Evolutionary conservation across 2,888 invertebrate genomes (phyloP).

Genomic region (Parascotia fuliginaria): DNA sequence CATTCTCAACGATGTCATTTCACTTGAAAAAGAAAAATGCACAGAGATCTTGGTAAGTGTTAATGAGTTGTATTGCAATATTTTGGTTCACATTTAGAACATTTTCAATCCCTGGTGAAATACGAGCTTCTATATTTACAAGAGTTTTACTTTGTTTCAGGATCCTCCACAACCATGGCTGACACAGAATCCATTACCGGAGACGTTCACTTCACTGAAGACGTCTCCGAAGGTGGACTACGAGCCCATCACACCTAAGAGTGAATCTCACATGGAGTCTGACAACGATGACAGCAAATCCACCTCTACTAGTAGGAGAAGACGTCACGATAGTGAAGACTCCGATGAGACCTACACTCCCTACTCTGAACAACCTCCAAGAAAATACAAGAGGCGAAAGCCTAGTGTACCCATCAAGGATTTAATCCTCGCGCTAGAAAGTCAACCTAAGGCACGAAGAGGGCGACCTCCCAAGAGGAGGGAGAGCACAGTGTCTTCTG

Average conservation of each 20-base stretch:
- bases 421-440: conserved; percentile 74
- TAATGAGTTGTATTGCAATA: not conserved
- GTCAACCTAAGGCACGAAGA: conserved; percentile 73
- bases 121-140: not conserved
- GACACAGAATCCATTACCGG: conserved; percentile 39
- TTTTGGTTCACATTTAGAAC: too few relatives aligned
- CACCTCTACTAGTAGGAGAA: conserved; percentile 55
- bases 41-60: conserved; percentile 59
- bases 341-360: conserved; percentile 79
- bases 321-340: conserved; percentile 70
- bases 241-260: conserved; percentile 74
- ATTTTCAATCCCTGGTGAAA: not conserved
- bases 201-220: conserved; percentile 49
- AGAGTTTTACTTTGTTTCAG: conserved; percentile 47
- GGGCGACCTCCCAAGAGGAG: conserved; percentile 85
- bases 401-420: conserved; percentile 74
- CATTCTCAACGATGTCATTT: conserved; percentile 75
- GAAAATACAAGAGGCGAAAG: conserved; percentile 70
- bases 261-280: conserved; percentile 74
- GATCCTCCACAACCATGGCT: conserved; percentile 52
- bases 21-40: conserved; percentile 74
- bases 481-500: conserved; percentile 75
- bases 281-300: conserved; percentile 68
- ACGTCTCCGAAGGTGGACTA: conserved; percentile 62
- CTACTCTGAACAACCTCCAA: conserved; percentile 59